Conservation (phyloP, 2,113 vertebrate species). For the Panurus biarmicus region DNA sequence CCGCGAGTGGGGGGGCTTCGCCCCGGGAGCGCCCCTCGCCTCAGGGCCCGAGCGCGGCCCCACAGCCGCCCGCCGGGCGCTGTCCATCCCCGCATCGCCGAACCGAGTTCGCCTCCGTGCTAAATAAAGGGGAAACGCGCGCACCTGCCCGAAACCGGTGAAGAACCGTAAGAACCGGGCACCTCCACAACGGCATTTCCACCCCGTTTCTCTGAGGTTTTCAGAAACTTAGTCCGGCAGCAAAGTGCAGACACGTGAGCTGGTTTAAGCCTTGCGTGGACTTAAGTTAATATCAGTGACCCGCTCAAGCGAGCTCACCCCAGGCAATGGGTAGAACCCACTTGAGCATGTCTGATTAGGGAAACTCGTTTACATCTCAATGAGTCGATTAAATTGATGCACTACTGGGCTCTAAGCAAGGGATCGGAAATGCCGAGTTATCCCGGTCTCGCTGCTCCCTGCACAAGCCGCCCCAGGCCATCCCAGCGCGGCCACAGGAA, state of each 20-base stretch:
- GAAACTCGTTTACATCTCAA: background rate
- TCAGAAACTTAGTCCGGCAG: background rate
- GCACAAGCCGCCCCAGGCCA: background rate
- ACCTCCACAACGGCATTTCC: background rate
- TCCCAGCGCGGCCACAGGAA: background rate
- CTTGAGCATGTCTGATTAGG: background rate
- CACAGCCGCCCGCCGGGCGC: background rate
- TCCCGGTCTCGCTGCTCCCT: background rate
- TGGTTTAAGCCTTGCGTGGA: background rate
- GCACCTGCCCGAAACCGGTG: background rate
- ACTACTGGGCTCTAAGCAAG: background rate
- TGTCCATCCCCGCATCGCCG: background rate
- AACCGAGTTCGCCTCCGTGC: background rate
- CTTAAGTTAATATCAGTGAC: background rate
- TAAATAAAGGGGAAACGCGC: background rate
- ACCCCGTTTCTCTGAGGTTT: background rate
- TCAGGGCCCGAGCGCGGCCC: background rate
- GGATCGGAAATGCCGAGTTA: background rate
- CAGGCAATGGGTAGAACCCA: background rate
- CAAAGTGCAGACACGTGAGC: background rate
- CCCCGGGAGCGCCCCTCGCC: background rate
- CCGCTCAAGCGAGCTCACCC: background rate
- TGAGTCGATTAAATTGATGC: background rate
- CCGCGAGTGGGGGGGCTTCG: too few relatives aligned
- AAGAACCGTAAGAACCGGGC: background rate